A percentile compares a stretch with the other conserved stretches of the same genome.
These are phyloP conservation scores for Natrix natrix DNA, from an alignment of 2,797 vertebrate genomes.

Conservation along the genomic window DNA sequence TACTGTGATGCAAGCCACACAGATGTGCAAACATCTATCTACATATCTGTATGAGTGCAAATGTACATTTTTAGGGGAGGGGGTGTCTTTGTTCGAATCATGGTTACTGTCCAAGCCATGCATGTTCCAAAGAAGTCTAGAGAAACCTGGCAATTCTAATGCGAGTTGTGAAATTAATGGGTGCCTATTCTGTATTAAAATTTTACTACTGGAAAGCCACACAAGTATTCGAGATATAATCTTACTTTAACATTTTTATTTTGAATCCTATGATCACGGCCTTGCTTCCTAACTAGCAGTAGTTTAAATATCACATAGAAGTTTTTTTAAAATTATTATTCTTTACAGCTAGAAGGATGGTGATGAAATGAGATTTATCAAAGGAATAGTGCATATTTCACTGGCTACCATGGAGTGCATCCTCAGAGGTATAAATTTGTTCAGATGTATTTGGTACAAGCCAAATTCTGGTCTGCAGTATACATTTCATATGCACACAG, in stretches of 20 bases:
- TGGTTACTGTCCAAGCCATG: background rate
- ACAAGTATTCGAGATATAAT: conserved; percentile 16
- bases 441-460: conserved; percentile 30
- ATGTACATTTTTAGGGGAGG: background rate
- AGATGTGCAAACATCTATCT: background rate
- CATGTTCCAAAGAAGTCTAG: background rate
- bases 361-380: conserved; percentile 5
- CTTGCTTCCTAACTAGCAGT: background rate
- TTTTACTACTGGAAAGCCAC: background rate
- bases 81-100: background rate
- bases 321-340: background rate
- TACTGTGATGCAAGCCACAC: background rate
- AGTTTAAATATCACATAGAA: background rate
- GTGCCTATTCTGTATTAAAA: background rate
- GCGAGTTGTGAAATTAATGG: background rate
- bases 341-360: background rate
- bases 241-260: background rate
- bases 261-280: background rate
- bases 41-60: too few relatives aligned
- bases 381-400: conserved; percentile 7
- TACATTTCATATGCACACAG: conserved; percentile 22
- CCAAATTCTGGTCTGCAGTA: conserved; percentile 15
- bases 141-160: background rate
- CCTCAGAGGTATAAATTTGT: conserved; percentile 23
- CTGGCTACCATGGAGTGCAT: background rate